Evolutionary conservation across 1,140 invertebrate species (phyloP).

Genomic region (Anthonomus grandis): DNA sequence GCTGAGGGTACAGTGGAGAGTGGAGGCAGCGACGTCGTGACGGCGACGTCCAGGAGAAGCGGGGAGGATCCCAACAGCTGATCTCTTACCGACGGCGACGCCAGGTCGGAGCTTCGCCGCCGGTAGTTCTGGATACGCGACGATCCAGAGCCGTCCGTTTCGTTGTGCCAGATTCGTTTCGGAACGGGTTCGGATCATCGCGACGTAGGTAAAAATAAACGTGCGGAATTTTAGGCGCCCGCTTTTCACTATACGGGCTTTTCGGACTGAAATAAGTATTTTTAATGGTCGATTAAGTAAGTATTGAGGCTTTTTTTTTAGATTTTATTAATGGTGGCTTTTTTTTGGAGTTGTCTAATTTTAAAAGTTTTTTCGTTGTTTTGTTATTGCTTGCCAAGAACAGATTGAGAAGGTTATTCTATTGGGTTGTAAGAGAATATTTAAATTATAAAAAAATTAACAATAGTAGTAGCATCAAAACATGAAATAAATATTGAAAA

Average conservation of each 20-base stretch:
- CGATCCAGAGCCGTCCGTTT: constrained; percentile 14
- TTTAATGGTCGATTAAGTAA: not conserved
- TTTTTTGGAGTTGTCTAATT: no score
- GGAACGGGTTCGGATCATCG: not conserved
- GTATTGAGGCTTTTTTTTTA: not conserved
- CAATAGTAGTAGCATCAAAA: no score
- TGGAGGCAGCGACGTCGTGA: not conserved
- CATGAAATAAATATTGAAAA: no score
- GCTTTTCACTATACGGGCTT: not conserved
- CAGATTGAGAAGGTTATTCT: no score
- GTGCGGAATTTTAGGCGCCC: constrained; percentile 5
- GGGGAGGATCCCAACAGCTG: constrained; percentile 16
- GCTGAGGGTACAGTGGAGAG: no score
- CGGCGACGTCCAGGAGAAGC: constrained; percentile 1
- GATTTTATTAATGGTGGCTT: not conserved
- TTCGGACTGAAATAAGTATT: not conserved
- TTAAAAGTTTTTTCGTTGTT: no score
- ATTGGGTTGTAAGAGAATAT: no score
- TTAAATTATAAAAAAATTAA: no score
- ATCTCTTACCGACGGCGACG: constrained; percentile 19
- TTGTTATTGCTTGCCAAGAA: no score
- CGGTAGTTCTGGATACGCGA: constrained; percentile 19
- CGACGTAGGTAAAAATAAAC: constrained; percentile 8
- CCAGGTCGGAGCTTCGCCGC: constrained; percentile 20
- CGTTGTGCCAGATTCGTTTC: constrained; percentile 11